Evolutionary conservation across 2,113 vertebrate species (phyloP), one percentile per base, ranked within the genome.

Genomic region (Podarcis muralis): DNA sequence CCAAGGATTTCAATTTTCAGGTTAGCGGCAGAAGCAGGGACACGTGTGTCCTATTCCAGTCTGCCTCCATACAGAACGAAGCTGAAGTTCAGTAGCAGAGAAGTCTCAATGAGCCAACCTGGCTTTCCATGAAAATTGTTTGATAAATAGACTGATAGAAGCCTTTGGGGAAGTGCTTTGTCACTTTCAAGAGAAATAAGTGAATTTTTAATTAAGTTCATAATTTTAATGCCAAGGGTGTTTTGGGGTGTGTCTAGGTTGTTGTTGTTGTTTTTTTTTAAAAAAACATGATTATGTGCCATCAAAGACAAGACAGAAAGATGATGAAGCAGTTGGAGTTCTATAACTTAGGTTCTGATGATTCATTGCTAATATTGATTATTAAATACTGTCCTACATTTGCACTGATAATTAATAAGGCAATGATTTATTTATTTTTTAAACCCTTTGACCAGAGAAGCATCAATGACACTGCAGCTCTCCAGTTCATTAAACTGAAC

Each of bases 161-260:
- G 65, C 88, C 88, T 95, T 93, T 87, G 88, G 93, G 89, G 90
- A 75, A 93, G 83, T 91, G 48, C 90, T 96, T 90, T 90, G 93
- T 92, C 91, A 94, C 76, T 90, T 95, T 92, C 88, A 92, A 89
- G 87, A 86, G 48, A 62, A 96, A 95, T 89, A 95, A 95, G 62
- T 90, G 84, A 92, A 93, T 94, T 96, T 94, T 96, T 96, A 96
- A 96, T 96, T 96, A 95, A 96, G 96, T 93, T 93, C 95, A 94
- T 95, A 74, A 96, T 95, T 93, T 94, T 90, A 66, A 89, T 93
- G 90, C 88, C 89, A 90, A 72, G 37, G 79, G 68, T 90, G 75
- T 23, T 71, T 74, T 53, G 35, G 25, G 32, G 23, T 9, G 30
- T 32, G 66, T 68, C 22, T 23, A 3, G 7, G 3, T 40, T 40